Percentiles rank a stretch among this genome's conserved stretches.
Evolutionary conservation across 2,113 vertebrate genomes (phyloP).

Genomic region (Leptosomus discolor): DNA sequence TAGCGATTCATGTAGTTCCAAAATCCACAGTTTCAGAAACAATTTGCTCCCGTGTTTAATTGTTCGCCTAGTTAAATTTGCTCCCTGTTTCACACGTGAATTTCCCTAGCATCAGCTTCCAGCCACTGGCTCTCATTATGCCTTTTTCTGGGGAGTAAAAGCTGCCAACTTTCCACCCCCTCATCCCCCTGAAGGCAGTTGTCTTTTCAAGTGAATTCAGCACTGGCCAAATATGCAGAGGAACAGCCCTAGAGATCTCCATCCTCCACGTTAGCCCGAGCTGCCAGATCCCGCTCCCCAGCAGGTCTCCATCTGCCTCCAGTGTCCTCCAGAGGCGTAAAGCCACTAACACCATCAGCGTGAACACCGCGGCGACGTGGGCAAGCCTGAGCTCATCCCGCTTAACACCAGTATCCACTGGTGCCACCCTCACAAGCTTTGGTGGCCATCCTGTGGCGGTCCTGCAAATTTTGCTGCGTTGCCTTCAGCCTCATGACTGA

Average conservation of each 20-base stretch:
- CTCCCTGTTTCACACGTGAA: not conserved
- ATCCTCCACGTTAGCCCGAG: not conserved
- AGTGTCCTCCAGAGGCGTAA: not conserved
- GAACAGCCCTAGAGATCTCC: not conserved
- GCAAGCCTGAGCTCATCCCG: not conserved
- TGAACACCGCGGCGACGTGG: not conserved
- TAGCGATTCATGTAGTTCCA: not conserved
- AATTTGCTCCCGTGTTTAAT: not conserved
- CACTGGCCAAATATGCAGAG: not conserved
- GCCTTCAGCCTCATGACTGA: not conserved
- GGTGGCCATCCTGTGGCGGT: not conserved
- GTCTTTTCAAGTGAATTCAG: not conserved
- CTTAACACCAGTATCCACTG: not conserved
- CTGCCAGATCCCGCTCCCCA: not conserved
- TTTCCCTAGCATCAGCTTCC: not conserved
- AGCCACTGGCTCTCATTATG: not conserved
- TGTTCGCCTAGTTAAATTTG: not conserved
- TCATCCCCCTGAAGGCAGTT: not conserved
- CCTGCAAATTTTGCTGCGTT: not conserved
- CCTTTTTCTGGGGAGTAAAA: not conserved
- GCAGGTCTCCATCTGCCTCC: not conserved
- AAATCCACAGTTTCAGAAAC: not conserved
- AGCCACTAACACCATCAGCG: not conserved
- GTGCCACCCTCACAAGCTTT: not conserved
- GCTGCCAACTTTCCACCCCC: conserved; percentile 2